Base-by-base conservation (phyloP, 2,113 vertebrate species). In the Cavia aperea region DNA sequence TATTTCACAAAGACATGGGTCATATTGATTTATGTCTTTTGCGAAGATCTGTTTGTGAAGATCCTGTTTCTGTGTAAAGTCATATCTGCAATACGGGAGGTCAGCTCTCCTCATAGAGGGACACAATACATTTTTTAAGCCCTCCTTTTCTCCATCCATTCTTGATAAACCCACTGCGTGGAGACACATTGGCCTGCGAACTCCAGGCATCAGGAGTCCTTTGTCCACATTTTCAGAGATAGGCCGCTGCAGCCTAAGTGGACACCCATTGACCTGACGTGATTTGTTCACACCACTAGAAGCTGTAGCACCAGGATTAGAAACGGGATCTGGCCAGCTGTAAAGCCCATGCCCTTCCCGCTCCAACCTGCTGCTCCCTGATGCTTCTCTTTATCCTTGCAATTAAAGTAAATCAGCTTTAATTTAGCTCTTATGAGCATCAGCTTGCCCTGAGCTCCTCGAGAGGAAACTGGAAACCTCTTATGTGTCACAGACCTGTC, bases 191-290 rank as follows among this genome's bases (percentile, higher is more conserved):
- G 49, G 33, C 26, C 58, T 2, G 4, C 18, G 21, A 4, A 4
- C 33, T 16, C 0, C 56, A 88, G 62, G 46, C n/a, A 3, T 51
- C 7, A 16, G 15, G 4, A 73, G 14, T n/a, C 18, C 63, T 54
- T 12, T 0, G 7, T 1, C 9, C 16, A 12, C 8, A 1, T 31
- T 26, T n/a, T 56, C 54, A 9, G 33, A n/a, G 0, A 1, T 24
- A 15, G 39, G 24, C 49, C 0, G 3, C 86, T 36, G 7, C n/a
- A 49, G 11, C 18, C 8, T 51, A 29, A 23, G 15, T 5, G 26
- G 43, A 21, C 15, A 18, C 60, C 31, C 23, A 29, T 43, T n/a
- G 56, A 19, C 4, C 5, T 5, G 54, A 29, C 2, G 0, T 29
- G 9, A 9, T 31, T 33, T 4, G 31, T 51, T 23, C n/a, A 16